phyloP scores from a whole-genome alignment of 2,888 invertebrate species.

The Bellardia bayeri region DNA sequence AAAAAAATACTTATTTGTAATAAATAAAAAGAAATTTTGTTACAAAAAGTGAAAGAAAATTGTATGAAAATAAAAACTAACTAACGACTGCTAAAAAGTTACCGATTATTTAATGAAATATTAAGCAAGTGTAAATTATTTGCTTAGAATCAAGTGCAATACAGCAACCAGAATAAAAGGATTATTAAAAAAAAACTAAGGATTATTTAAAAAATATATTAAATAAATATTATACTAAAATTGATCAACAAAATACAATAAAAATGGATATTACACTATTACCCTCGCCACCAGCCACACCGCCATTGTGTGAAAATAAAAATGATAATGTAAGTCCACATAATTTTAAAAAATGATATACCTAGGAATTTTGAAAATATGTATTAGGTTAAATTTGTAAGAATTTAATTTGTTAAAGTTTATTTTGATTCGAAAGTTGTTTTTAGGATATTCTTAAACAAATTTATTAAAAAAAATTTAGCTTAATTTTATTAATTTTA shows the following conservation, averaged over 20 bases:
- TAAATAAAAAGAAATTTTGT: slow-evolving; percentile 27
- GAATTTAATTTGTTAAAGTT: no score
- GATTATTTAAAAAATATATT: slow-evolving; percentile 48
- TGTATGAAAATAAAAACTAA: no score
- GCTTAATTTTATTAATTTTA: no score
- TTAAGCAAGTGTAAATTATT: no score
- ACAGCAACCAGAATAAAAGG: no score
- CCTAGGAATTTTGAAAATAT: no score
- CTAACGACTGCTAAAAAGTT: no score
- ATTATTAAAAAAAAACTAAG: background rate
- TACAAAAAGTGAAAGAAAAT: background rate
- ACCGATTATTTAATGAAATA: no score
- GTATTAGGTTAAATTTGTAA: no score
- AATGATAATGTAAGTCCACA: slow-evolving; percentile 81
- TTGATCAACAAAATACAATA: slow-evolving; percentile 46
- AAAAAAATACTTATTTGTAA: slow-evolving; percentile 15
- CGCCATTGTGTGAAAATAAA: slow-evolving; percentile 86
- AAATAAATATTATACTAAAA: slow-evolving; percentile 14
- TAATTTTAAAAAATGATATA: no score
- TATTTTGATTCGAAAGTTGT: no score
- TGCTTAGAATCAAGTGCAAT: no score
- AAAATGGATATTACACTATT: slow-evolving; percentile 83
- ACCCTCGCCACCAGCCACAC: slow-evolving; percentile 90
- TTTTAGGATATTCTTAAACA: slow-evolving; percentile 18
- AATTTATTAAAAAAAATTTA: background rate